Percentiles rank a stretch among this genome's conserved stretches.
Conservation (phyloP, 2,888 invertebrate species). For the Neoitamus cyanurus region DNA sequence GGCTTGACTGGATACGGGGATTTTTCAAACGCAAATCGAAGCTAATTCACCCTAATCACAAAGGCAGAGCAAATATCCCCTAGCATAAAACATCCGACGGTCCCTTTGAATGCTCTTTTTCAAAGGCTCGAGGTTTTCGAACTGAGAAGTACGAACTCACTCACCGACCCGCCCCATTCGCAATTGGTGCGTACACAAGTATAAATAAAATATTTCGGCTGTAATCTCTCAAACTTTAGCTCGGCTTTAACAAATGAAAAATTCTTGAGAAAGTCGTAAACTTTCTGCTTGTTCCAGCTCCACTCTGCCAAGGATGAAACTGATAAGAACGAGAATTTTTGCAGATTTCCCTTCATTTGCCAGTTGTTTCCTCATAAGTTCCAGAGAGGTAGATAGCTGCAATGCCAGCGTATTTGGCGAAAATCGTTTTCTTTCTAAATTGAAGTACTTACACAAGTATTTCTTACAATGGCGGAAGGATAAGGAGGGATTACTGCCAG, state of each 20-base stretch:
- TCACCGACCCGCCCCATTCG: not conserved
- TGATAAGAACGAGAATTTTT: not conserved
- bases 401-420: not conserved
- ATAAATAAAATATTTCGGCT: not conserved
- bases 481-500: not conserved
- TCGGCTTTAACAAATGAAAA: not conserved
- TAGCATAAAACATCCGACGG: conserved; percentile 4
- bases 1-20: not conserved
- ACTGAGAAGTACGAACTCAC: not conserved
- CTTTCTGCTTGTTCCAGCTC: not conserved
- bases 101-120: conserved; percentile 21
- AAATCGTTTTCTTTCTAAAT: not conserved
- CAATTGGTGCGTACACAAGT: not conserved
- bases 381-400: not conserved
- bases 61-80: conserved; percentile 36
- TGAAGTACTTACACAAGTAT: conserved; percentile 1
- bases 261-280: not conserved
- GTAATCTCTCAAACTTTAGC: not conserved
- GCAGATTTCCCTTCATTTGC: not conserved
- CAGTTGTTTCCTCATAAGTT: not conserved
- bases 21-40: conserved; percentile 38
- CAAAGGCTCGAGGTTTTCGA: not conserved
- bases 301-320: not conserved
- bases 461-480: not conserved
- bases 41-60: conserved; percentile 40